Evolutionary conservation across 2,113 vertebrate genomes (phyloP).

Genomic region (Misgurnus mizolepis): DNA sequence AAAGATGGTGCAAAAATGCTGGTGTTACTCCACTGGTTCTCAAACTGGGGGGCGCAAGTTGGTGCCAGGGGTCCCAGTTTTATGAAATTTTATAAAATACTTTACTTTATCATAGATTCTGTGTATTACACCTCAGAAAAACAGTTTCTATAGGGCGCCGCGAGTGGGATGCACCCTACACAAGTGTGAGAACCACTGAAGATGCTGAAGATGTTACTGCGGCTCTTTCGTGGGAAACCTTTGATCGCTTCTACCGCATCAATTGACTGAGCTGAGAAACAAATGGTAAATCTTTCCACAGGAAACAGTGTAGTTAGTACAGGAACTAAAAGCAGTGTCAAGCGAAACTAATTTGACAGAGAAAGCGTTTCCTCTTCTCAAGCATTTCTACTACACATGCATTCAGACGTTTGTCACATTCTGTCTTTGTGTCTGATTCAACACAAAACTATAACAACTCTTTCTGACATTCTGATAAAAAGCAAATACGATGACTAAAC

Average conservation of each 20-base stretch:
- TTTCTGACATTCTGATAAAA: background rate
- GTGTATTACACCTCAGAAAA: too few relatives aligned
- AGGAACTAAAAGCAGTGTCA: slow-evolving; percentile 23
- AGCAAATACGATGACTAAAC: background rate
- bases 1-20: too few relatives aligned
- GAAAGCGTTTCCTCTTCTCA: slow-evolving; percentile 46
- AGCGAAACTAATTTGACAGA: slow-evolving; percentile 7
- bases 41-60: too few relatives aligned
- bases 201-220: background rate
- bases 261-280: slow-evolving; percentile 15
- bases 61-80: too few relatives aligned
- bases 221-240: background rate
- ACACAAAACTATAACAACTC: background rate
- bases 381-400: background rate
- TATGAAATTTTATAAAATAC: too few relatives aligned
- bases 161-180: too few relatives aligned
- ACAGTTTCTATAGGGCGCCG: too few relatives aligned
- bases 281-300: slow-evolving; percentile 45
- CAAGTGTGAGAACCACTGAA: background rate
- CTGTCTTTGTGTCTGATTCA: background rate
- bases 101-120: too few relatives aligned
- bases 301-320: slow-evolving; percentile 45
- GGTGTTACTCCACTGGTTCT: too few relatives aligned
- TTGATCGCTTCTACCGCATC: slow-evolving; percentile 14
- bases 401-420: background rate